These are phyloP conservation scores for Spinibarbus caldwelli DNA, from an alignment of 2,797 vertebrate genomes.

Conservation along the genomic window DNA sequence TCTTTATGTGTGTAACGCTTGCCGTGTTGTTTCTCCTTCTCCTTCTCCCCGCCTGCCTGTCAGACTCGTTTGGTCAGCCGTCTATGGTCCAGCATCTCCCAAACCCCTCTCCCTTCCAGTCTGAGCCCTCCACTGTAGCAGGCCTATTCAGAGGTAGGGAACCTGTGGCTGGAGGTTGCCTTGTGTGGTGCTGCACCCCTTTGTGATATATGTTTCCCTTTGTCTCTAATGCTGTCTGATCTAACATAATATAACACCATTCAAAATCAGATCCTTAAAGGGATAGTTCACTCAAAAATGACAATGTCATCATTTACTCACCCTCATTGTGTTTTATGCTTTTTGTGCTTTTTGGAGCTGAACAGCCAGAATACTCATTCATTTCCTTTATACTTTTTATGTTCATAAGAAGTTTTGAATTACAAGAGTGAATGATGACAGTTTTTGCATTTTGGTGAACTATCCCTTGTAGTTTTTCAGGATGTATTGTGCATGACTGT, in stretches of 20 bases:
- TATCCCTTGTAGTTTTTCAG: background rate
- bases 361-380: background rate
- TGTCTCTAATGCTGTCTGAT: background rate
- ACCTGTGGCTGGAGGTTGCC: slow-evolving; percentile 55
- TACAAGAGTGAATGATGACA: background rate
- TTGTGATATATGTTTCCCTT: slow-evolving; percentile 12
- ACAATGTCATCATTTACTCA: background rate
- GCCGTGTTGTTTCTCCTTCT: slow-evolving; percentile 72
- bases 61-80: slow-evolving; percentile 91
- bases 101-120: slow-evolving; percentile 87
- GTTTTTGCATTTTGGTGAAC: background rate
- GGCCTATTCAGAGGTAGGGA: slow-evolving; percentile 94
- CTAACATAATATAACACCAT: background rate
- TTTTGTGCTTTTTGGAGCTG: background rate
- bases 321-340: background rate
- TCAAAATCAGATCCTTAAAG: background rate
- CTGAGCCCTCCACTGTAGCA: slow-evolving; percentile 91
- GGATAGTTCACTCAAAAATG: background rate
- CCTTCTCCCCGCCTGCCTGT: slow-evolving; percentile 71
- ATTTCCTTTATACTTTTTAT: background rate
- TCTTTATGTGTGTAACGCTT: slow-evolving; percentile 48
- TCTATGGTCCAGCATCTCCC: slow-evolving; percentile 84
- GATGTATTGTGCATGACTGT: background rate
- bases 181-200: background rate
- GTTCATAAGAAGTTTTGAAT: background rate